Conservation (phyloP, 2,113 vertebrate genomes). For the Ramphastos sulfuratus region DNA sequence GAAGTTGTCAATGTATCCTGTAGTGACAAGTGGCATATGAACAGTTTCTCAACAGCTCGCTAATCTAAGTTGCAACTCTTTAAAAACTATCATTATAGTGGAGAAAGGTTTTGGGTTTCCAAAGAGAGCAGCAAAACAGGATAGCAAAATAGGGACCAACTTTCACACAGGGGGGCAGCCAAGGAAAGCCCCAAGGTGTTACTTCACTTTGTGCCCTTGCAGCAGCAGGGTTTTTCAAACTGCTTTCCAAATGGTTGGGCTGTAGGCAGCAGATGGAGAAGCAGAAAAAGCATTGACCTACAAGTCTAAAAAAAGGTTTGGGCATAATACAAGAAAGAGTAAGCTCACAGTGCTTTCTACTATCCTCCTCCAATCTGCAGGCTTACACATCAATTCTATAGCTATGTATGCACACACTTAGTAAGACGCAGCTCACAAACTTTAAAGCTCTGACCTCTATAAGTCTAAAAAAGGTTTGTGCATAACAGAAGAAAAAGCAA, state of each 20-base stretch:
- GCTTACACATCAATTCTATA: neutral
- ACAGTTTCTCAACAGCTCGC: neutral
- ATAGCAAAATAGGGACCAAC: neutral
- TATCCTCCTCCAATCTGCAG: neutral
- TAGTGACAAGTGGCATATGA: neutral
- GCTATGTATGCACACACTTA: neutral
- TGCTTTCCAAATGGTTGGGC: neutral
- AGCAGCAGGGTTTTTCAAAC: neutral
- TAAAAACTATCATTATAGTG: neutral
- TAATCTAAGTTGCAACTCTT: neutral
- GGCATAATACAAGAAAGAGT: neutral
- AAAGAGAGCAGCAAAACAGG: neutral
- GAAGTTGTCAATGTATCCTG: neutral
- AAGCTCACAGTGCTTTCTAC: neutral
- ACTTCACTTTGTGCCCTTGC: neutral
- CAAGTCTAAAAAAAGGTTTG: neutral
- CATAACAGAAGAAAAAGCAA: neutral
- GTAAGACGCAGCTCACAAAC: neutral
- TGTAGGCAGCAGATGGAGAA: neutral
- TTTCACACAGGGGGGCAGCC: fast-evolving
- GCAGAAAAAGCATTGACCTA: neutral
- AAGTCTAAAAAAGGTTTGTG: neutral
- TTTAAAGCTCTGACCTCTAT: neutral
- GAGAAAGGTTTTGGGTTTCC: neutral
- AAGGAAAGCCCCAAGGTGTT: fast-evolving